Evolutionary conservation across 1,140 invertebrate species (phyloP).

Genomic region (Melanaphis sacchari): DNA sequence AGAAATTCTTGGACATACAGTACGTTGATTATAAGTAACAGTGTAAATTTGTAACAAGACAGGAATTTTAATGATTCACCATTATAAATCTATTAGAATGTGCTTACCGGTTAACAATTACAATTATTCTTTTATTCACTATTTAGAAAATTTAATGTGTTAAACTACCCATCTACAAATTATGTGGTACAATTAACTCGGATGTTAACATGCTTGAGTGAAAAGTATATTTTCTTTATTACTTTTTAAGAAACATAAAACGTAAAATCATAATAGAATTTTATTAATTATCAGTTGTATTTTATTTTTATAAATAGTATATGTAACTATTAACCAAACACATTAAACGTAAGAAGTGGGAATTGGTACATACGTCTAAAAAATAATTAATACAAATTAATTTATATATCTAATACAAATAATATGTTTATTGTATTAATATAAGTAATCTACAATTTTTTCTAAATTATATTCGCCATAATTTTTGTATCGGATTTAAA

Average conservation of each 20-base stretch:
- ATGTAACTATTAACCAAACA: background rate
- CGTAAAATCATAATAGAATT: background rate
- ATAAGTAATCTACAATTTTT: background rate
- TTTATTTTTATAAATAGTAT: background rate
- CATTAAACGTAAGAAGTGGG: background rate
- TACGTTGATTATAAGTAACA: background rate
- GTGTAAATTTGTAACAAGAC: background rate
- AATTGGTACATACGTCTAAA: background rate
- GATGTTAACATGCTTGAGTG: background rate
- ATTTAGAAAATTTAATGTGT: background rate
- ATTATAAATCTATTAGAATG: conserved; percentile 6
- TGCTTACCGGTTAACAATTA: background rate
- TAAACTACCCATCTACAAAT: background rate
- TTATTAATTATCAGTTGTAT: background rate
- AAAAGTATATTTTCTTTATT: background rate
- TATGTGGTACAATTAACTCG: background rate
- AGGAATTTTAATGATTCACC: background rate
- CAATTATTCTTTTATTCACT: background rate
- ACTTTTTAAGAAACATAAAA: background rate
- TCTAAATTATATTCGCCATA: background rate
- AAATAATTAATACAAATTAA: background rate
- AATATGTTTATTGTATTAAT: background rate
- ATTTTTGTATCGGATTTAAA: background rate
- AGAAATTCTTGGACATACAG: background rate
- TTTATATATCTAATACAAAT: too few species aligned